Evolutionary conservation across 30 jellyfish, hydroid and myxozoan species (phyloP), one percentile per base, ranked within the genome.

Genomic region (Cassiopea xamachana): DNA sequence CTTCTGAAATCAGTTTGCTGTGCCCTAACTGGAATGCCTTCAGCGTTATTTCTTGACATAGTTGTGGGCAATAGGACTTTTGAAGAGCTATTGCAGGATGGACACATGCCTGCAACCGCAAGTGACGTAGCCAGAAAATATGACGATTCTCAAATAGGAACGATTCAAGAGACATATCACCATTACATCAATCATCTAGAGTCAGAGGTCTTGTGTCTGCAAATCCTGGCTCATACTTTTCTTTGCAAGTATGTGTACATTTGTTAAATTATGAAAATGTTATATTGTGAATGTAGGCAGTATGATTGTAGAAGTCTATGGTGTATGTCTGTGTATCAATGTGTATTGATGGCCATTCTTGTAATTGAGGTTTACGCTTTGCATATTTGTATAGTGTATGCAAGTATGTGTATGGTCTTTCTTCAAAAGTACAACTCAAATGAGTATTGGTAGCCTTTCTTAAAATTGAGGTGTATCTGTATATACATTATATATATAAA

Each of bases 71-170:
- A 73, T 47, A 43, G 73, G 12, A 70, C 92, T 2, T 60, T 84
- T 46, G 92, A 84, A 58, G 78, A 84, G 69, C 83, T n/a, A 70
- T 78, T 84, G n/a, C 84, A 69, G 50, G 79, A 84, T 17, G 92
- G 85, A 5, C 16, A 69, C 17, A 50, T 6, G 48, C 68, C 64
- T 9, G 58, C 1, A 5, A 17, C 13, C 1, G 1, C 68, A n/a
- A 60, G 62, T 7, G 47, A 18, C 39, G 83, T 2, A 46, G 77
- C 49, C 46, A 51, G 82, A 58, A 46, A 19, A 39, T 84, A 64
- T 4, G 69, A 72, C 55, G 67, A 43, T 43, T 14, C 75, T 17
- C 68, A 72, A 12, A 46, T 45, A 0, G 85, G 48, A 43, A 46
- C 13, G 73, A 69, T 72, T 48, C 76, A 84, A 19, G 19, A 49